Evolutionary conservation across 2,797 vertebrate species (phyloP), one percentile per base, ranked within the genome.

Genomic region (Sebastes melanostomus): DNA sequence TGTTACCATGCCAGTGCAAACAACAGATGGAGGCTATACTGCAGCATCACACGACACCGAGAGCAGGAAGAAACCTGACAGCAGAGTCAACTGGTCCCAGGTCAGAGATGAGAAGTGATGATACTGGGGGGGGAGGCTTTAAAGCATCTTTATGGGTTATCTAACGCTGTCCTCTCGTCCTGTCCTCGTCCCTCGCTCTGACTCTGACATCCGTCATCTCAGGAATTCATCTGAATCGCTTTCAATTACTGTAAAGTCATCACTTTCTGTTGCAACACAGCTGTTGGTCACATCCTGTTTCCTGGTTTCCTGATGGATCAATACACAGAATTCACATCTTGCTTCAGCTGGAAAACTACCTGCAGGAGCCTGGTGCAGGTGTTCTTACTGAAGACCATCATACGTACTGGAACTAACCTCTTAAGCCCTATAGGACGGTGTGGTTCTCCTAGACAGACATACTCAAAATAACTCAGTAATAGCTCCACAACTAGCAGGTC

Each of bases 1-100:
- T 60, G 73, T 65, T 50, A 1, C 76, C 78, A 30, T 65, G 69
- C 3, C 59, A 78, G 76, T 5, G 55, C 5, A 60, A 58, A 77
- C 38, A 71, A 32, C 52, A 61, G 59, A 11, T 56, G n/a, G 70
- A 8, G 29, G 52, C 38, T 11, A 38, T 38, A 8, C 52, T 14
- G 34, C 58, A 75, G 60, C 60, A 36, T 78, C 66, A 13, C 36
- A 8, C 25, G 22, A 12, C 56, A 62, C 50, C 7, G 20, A 27
- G 42, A 13, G 59, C 6, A 3, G 7, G 14, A 29, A 56, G 24
- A 32, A 16, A 29, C 59, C 16, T 25, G 3, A 27, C 20, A 11
- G 52, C 16, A 24, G n/a, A 22, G n/a, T 5, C 30, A 58, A 27
- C 8, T 25, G 22, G n/a, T 55, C 12, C 34, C 29, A 24, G 30